phyloP scores from a whole-genome alignment of 2,888 invertebrate genomes.

The Polietes domitor region DNA sequence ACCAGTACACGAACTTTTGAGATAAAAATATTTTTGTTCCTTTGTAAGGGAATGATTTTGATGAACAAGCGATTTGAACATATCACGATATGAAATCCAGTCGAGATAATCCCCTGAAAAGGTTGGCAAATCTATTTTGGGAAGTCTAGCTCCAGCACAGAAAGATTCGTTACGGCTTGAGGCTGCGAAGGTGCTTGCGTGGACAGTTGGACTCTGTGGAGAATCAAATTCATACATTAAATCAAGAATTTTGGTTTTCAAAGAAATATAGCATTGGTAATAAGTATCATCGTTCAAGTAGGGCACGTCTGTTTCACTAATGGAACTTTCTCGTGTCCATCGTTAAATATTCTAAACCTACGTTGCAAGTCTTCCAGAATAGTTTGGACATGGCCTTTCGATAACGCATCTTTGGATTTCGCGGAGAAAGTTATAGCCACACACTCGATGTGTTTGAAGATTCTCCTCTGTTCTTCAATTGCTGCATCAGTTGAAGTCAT shows the following conservation, averaged over 20 bases:
- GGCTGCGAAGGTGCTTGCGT: conserved; percentile 42
- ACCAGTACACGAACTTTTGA: conserved; percentile 47
- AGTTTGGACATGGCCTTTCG: conserved; percentile 49
- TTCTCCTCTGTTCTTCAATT: conserved; percentile 41
- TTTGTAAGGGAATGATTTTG: conserved; percentile 41
- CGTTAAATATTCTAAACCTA: conserved; percentile 44
- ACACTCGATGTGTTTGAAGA: conserved; percentile 29
- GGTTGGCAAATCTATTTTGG: conserved; percentile 51
- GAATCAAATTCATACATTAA: conserved; percentile 41
- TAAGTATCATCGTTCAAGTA: conserved; percentile 27
- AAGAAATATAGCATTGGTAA: conserved; percentile 39
- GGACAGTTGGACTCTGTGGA: conserved; percentile 40
- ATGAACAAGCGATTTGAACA: conserved; percentile 53
- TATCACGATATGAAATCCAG: conserved; percentile 56
- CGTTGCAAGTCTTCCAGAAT: conserved; percentile 34
- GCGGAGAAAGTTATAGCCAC: conserved; percentile 5
- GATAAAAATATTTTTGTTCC: conserved; percentile 57
- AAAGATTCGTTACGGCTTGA: conserved; percentile 35
- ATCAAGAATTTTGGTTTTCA: conserved; percentile 47
- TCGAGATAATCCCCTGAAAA: conserved; percentile 55
- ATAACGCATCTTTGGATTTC: conserved; percentile 1
- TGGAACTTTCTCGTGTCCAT: conserved; percentile 44
- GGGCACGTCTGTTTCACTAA: conserved; percentile 30
- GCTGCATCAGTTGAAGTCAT: conserved; percentile 40
- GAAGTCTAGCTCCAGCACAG: conserved; percentile 41